A percentile compares a stretch with the other conserved stretches of the same genome.
Conservation (phyloP, 1,140 invertebrate species). For the Portunus trituberculatus region DNA sequence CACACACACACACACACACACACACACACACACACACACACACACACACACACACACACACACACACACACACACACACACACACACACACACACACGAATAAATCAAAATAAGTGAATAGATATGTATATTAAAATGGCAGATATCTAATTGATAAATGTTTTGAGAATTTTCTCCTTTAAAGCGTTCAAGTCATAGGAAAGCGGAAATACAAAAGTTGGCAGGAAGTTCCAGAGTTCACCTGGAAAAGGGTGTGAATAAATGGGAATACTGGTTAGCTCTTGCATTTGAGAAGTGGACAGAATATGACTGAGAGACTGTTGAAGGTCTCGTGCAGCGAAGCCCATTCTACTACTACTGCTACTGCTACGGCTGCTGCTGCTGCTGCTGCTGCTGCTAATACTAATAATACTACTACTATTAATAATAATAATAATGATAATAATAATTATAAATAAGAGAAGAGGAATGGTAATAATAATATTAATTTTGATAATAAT, state of each 20-base stretch:
- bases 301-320: background rate
- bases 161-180: too few species aligned
- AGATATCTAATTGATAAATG: too few species aligned
- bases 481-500: too few species aligned
- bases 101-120: slow-evolving; percentile 27
- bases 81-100: slow-evolving; percentile 16
- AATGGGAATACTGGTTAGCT: too few species aligned
- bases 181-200: too few species aligned
- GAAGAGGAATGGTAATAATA: too few species aligned
- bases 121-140: slow-evolving; percentile 39
- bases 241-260: too few species aligned
- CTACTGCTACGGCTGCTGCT: background rate
- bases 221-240: too few species aligned
- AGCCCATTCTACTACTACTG: background rate
- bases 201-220: too few species aligned
- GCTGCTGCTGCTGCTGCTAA: background rate
- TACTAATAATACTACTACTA: background rate
- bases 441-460: background rate
- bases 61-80: slow-evolving; percentile 47
- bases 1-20: background rate
- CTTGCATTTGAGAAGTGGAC: background rate
- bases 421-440: background rate
- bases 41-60: slow-evolving; percentile 31
- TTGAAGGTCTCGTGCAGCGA: background rate
- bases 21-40: slow-evolving; percentile 42